A percentile compares a stretch with the other conserved stretches of the same genome.
These are phyloP conservation scores for Heteropelma amictum DNA, from an alignment of 2,888 invertebrate species.

Conservation along the genomic window DNA sequence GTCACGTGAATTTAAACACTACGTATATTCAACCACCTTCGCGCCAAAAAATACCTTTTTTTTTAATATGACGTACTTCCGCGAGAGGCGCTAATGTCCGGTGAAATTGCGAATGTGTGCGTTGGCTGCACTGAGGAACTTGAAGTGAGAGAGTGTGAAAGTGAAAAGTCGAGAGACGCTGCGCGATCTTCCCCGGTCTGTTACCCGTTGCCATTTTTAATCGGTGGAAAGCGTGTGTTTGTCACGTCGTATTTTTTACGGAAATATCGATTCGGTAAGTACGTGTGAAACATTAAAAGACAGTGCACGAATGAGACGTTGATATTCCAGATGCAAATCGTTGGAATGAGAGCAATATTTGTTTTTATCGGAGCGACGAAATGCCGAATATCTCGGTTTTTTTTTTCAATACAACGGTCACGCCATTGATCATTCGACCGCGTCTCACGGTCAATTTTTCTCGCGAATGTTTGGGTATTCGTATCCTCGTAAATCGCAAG, in stretches of 20 bases:
- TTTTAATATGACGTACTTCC: neutral
- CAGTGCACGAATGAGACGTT: neutral
- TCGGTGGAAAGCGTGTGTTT: slow-evolving; percentile 65
- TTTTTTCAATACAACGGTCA: slow-evolving; percentile 33
- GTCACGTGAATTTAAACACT: too few relatives aligned
- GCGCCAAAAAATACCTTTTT: neutral
- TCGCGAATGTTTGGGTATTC: neutral
- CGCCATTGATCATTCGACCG: slow-evolving; percentile 58
- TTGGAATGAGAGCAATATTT: too few relatives aligned
- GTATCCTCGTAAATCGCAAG: neutral
- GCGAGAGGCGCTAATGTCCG: slow-evolving; percentile 26
- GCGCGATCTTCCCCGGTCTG: slow-evolving; percentile 61
- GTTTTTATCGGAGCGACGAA: neutral
- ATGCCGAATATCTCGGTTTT: slow-evolving; percentile 4
- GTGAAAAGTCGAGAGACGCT: slow-evolving; percentile 61
- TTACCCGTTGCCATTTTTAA: slow-evolving; percentile 72
- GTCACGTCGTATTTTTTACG: slow-evolving; percentile 66
- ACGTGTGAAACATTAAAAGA: slow-evolving; percentile 12
- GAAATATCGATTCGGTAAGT: slow-evolving; percentile 71
- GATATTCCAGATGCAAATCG: neutral
- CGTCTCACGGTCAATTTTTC: neutral
- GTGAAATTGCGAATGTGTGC: neutral
- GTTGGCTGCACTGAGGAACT: slow-evolving; percentile 57
- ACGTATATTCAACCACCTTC: too few relatives aligned
- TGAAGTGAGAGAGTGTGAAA: too few relatives aligned